These are phyloP conservation scores for Tricholauxania praeusta DNA, from an alignment of 2,888 invertebrate species.

Conservation along the genomic window DNA sequence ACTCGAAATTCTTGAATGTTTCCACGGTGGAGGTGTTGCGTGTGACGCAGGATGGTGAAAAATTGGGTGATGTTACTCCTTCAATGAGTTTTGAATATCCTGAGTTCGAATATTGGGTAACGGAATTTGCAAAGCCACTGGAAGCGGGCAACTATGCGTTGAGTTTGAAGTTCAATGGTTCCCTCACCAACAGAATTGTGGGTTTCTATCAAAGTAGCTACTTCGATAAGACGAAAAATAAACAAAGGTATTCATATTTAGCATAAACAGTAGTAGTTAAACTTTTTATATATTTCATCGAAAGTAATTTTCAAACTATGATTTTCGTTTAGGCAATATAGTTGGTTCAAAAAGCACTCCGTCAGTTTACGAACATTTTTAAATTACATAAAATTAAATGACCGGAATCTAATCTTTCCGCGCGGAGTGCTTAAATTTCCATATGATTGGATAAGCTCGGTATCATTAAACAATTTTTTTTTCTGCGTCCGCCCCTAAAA, in stretches of 20 bases:
- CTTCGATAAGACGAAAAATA: slow-evolving; percentile 57
- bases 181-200: slow-evolving; percentile 77
- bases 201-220: slow-evolving; percentile 83
- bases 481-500: too few relatives aligned
- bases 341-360: too few relatives aligned
- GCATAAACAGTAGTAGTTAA: too few relatives aligned
- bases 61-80: slow-evolving; percentile 51
- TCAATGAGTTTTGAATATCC: slow-evolving; percentile 60
- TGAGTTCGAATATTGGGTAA: slow-evolving; percentile 65
- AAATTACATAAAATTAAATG: too few relatives aligned
- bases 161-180: slow-evolving; percentile 75
- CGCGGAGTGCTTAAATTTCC: too few relatives aligned
- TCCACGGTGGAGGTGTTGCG: slow-evolving; percentile 67
- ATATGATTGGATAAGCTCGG: too few relatives aligned
- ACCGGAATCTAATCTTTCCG: too few relatives aligned
- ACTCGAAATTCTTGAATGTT: slow-evolving; percentile 69
- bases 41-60: slow-evolving; percentile 53
- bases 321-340: too few relatives aligned
- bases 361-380: too few relatives aligned
- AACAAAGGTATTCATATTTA: slow-evolving; percentile 61
- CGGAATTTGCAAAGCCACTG: slow-evolving; percentile 63
- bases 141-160: slow-evolving; percentile 70
- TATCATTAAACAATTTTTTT: too few relatives aligned
- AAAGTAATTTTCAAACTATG: too few relatives aligned
- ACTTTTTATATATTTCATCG: too few relatives aligned